phyloP scores from a whole-genome alignment of 2,888 invertebrate species.

The Drosophila dives region DNA sequence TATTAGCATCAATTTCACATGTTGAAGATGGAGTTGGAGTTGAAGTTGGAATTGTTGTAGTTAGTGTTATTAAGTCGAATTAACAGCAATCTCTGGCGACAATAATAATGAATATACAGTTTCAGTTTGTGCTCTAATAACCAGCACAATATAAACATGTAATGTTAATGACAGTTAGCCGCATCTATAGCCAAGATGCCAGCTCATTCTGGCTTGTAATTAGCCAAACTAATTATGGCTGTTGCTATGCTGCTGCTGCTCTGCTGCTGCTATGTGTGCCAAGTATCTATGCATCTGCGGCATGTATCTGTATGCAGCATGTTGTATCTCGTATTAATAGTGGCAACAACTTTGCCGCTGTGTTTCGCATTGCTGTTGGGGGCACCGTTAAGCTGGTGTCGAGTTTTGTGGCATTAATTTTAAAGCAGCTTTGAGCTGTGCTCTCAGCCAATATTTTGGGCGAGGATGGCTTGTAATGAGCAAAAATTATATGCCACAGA shows the following conservation, averaged over 20 bases:
- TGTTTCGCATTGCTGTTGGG: constrained; percentile 31
- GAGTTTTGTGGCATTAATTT: constrained; percentile 43
- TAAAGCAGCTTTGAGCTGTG: constrained; percentile 52
- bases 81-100: constrained; percentile 50
- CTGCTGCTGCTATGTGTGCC: constrained; percentile 53
- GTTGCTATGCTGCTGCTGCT: constrained; percentile 35
- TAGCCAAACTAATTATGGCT: constrained; percentile 72
- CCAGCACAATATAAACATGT: constrained; percentile 35
- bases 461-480: constrained; percentile 19
- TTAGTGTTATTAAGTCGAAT: constrained; percentile 33
- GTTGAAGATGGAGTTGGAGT: neutral
- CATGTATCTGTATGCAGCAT: constrained; percentile 1
- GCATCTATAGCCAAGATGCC: constrained; percentile 2
- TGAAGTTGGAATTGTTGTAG: neutral
- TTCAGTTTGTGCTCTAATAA: constrained; percentile 29
- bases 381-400: constrained; percentile 41
- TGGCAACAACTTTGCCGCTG: constrained; percentile 23
- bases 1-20: constrained; percentile 29
- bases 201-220: constrained; percentile 53
- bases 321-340: constrained; percentile 27
- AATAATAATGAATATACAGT: constrained; percentile 33
- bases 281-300: constrained; percentile 22
- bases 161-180: constrained; percentile 14
- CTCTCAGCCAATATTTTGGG: constrained; percentile 1
- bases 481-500: neutral